A percentile compares a stretch with the other conserved stretches of the same genome.
These are phyloP conservation scores for Glyptemys insculpta DNA, from an alignment of 2,797 vertebrate species.

Conservation along the genomic window DNA sequence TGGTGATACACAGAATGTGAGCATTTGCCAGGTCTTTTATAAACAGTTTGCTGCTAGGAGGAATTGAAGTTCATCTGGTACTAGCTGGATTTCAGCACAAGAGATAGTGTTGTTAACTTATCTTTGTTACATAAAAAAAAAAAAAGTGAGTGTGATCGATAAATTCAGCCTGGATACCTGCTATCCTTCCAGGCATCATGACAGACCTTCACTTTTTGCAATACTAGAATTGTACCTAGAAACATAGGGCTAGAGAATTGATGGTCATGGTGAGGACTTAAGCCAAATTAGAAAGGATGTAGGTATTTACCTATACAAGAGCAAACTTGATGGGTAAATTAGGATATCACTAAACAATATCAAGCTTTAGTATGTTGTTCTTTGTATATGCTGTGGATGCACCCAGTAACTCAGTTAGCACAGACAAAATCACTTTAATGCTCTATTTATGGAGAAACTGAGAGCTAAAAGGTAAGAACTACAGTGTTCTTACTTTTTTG, in stretches of 20 bases:
- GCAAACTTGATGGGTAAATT: slow-evolving; percentile 28
- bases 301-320: slow-evolving; percentile 43
- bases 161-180: slow-evolving; percentile 37
- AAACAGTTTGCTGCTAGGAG: slow-evolving; percentile 69
- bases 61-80: slow-evolving; percentile 67
- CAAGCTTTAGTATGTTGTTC: neutral
- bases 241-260: neutral
- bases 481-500: rapidly evolving
- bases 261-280: rapidly evolving
- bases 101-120: slow-evolving; percentile 47
- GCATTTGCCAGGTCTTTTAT: slow-evolving; percentile 73
- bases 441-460: neutral
- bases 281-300: slow-evolving; percentile 9
- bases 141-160: neutral
- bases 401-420: neutral
- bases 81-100: slow-evolving; percentile 54
- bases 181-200: slow-evolving; percentile 51
- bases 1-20: slow-evolving; percentile 58
- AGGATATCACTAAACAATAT: neutral
- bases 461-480: neutral
- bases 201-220: slow-evolving; percentile 41
- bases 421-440: neutral
- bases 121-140: slow-evolving; percentile 40
- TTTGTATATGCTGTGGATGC: neutral
- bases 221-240: neutral